Percentiles rank a stretch among this genome's conserved stretches.
These are phyloP conservation scores for Aphelenchoides avenae DNA, from an alignment of 1,140 invertebrate species.

Conservation along the genomic window DNA sequence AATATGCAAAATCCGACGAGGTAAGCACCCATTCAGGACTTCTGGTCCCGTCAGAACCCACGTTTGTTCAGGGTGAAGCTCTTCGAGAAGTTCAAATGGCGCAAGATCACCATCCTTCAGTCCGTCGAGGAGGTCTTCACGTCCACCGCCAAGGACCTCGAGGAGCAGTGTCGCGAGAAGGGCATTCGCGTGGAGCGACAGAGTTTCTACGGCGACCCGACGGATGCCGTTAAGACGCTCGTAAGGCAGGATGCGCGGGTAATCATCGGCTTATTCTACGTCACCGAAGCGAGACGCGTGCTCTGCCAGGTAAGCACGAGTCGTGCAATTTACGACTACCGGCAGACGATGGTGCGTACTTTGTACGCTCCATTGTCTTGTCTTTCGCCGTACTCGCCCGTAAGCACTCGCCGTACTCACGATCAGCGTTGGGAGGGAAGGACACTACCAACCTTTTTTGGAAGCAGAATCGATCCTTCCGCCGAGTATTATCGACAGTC, in stretches of 20 bases:
- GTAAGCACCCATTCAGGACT: too few species aligned
- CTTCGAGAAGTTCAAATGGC: conserved; percentile 95
- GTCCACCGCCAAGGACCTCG: conserved; percentile 96
- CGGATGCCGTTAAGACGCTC: conserved; percentile 79
- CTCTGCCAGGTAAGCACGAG: conserved; percentile 76
- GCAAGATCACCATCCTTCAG: conserved; percentile 88
- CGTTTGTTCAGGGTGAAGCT: conserved; percentile 74
- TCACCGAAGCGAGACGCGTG: conserved; percentile 86
- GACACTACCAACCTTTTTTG: too few species aligned
- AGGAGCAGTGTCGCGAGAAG: conserved; percentile 85
- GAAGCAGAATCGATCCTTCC: too few species aligned
- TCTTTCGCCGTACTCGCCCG: background rate
- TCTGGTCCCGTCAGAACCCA: too few species aligned
- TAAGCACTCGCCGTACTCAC: too few species aligned
- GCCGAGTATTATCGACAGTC: too few species aligned
- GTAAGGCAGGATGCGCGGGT: conserved; percentile 85
- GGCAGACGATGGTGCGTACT: too few species aligned
- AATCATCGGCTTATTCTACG: conserved; percentile 95
- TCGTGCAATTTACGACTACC: too few species aligned
- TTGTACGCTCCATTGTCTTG: too few species aligned
- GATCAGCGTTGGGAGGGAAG: too few species aligned
- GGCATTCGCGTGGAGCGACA: conserved; percentile 87
- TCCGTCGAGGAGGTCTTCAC: conserved; percentile 99
- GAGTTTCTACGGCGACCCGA: conserved; percentile 82
- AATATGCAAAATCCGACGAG: conserved; percentile 95